Percentiles rank a stretch among this genome's conserved stretches.
These are phyloP conservation scores for Drosophila paramelanica DNA, from an alignment of 2,888 invertebrate species.

Conservation along the genomic window DNA sequence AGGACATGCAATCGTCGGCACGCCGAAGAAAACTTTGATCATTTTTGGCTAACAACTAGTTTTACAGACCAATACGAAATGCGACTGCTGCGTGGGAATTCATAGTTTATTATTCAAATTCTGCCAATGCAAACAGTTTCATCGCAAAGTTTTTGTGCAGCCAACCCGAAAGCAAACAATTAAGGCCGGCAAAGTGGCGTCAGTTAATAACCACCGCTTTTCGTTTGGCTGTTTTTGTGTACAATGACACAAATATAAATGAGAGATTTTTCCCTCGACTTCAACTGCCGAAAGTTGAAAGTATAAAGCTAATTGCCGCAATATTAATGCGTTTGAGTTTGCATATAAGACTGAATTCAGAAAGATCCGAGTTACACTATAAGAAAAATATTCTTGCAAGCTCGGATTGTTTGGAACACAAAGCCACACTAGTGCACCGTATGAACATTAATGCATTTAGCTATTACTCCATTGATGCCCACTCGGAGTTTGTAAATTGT, in stretches of 20 bases:
- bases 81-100: conserved; percentile 32
- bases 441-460: conserved; percentile 38
- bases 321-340: conserved; percentile 45
- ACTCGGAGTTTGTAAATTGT: conserved; percentile 33
- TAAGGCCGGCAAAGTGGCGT: conserved; percentile 27
- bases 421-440: background rate
- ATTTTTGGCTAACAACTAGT: background rate
- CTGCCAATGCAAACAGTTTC: conserved; percentile 6
- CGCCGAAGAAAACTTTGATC: no score
- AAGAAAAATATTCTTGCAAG: background rate
- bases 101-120: conserved; percentile 23
- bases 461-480: conserved; percentile 29
- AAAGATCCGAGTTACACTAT: conserved; percentile 18
- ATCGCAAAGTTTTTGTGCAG: conserved; percentile 29
- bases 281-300: conserved; percentile 29
- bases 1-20: no score
- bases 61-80: conserved; percentile 34
- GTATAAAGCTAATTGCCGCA: conserved; percentile 38
- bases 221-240: conserved; percentile 51
- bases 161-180: conserved; percentile 19
- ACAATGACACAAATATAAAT: conserved; percentile 31
- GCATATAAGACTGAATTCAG: conserved; percentile 34
- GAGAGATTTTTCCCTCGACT: conserved; percentile 30
- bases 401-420: background rate
- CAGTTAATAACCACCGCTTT: conserved; percentile 37